These are phyloP conservation scores for Drosophila hydei DNA, from an alignment of 1,140 invertebrate genomes.

Conservation along the genomic window DNA sequence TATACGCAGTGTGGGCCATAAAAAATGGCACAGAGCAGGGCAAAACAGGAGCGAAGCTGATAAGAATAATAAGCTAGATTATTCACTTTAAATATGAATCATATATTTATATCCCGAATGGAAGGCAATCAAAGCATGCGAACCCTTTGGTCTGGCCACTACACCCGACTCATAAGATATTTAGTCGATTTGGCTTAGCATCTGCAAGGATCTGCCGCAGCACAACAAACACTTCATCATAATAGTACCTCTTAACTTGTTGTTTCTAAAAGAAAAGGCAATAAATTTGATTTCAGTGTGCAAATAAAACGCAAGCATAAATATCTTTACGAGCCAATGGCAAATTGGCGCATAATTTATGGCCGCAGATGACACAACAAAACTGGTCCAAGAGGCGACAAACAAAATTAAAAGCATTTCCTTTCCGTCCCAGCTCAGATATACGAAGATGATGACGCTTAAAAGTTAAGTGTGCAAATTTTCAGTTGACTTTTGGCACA, in stretches of 20 bases:
- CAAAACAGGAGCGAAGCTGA: background rate
- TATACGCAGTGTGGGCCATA: slow-evolving; percentile 27
- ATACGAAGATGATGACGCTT: slow-evolving; percentile 16
- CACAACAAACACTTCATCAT: slow-evolving; percentile 22
- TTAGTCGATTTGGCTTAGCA: no score
- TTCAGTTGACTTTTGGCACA: slow-evolving; percentile 13
- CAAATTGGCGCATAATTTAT: slow-evolving; percentile 45
- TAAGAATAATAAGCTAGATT: background rate
- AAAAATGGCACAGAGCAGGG: slow-evolving; percentile 12
- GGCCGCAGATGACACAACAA: slow-evolving; percentile 41
- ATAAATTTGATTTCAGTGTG: slow-evolving; percentile 45
- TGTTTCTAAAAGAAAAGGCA: slow-evolving; percentile 23
- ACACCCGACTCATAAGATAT: background rate
- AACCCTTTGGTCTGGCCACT: slow-evolving; percentile 2
- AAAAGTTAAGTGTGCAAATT: slow-evolving; percentile 27
- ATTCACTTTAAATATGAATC: background rate
- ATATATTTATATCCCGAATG: background rate
- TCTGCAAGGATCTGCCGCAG: background rate
- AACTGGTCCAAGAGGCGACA: slow-evolving; percentile 14
- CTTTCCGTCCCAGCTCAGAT: background rate
- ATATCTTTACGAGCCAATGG: slow-evolving; percentile 43
- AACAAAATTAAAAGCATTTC: slow-evolving; percentile 18
- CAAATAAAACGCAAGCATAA: slow-evolving; percentile 48
- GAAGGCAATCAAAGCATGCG: background rate
- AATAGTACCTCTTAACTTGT: slow-evolving; percentile 37